Evolutionary conservation across 2,797 vertebrate species (phyloP).

Genomic region (Synanceia verrucosa): DNA sequence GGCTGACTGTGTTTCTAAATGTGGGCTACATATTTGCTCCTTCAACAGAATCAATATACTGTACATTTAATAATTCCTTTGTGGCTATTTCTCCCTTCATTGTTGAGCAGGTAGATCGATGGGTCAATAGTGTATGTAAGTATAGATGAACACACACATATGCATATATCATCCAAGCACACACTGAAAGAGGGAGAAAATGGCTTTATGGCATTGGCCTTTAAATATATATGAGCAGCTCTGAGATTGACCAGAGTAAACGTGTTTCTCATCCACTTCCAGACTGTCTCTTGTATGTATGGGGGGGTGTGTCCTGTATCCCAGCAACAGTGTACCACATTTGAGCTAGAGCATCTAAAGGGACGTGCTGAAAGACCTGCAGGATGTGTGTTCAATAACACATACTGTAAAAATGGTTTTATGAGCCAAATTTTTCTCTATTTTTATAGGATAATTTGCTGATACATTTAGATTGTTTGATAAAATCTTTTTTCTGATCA

Average conservation of each 20-base stretch:
- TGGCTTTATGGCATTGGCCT: slow-evolving; percentile 35
- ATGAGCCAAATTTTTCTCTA: not conserved
- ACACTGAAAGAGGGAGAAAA: slow-evolving; percentile 28
- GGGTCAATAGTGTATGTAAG: not conserved
- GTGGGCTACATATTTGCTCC: not conserved
- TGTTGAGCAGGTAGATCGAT: not conserved
- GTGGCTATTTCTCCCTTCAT: not conserved
- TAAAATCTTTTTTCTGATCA: not conserved
- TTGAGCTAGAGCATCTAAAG: slow-evolving; percentile 17
- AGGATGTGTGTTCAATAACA: not conserved
- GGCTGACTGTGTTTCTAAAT: slow-evolving; percentile 23
- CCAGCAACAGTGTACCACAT: slow-evolving; percentile 59
- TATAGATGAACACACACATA: not conserved
- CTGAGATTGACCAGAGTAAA: slow-evolving; percentile 65
- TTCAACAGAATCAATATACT: not conserved
- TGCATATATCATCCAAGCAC: not conserved
- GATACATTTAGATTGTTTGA: not conserved
- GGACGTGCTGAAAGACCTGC: slow-evolving; percentile 25
- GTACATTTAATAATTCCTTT: not conserved
- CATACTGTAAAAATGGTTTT: no score
- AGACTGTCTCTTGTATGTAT: slow-evolving; percentile 53
- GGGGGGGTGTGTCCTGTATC: slow-evolving; percentile 57
- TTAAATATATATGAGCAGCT: slow-evolving; percentile 78
- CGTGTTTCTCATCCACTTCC: slow-evolving; percentile 67
- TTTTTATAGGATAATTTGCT: not conserved